These are phyloP conservation scores for Lagria hirta DNA, from an alignment of 2,888 invertebrate genomes.

Conservation along the genomic window DNA sequence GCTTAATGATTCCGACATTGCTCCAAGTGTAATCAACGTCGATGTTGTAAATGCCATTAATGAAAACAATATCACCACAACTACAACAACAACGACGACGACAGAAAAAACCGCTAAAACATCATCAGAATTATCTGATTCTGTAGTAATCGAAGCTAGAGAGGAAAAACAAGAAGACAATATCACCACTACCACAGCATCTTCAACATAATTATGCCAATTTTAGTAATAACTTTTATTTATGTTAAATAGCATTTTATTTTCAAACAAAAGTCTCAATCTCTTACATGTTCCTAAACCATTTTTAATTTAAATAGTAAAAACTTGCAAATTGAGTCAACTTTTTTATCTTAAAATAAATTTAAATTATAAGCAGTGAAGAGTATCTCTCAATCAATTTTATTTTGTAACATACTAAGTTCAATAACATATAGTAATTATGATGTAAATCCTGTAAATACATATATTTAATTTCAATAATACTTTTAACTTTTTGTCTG, in stretches of 20 bases:
- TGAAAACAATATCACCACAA: constrained; percentile 11
- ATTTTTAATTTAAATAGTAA: too few species aligned
- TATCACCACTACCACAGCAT: not conserved
- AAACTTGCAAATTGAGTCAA: too few species aligned
- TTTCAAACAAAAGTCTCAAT: too few species aligned
- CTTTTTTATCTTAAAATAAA: too few species aligned
- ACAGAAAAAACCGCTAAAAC: constrained; percentile 5
- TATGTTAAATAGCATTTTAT: not conserved
- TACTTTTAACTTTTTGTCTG: too few species aligned
- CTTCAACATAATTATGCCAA: not conserved
- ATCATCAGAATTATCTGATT: constrained; percentile 1
- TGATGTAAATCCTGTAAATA: too few species aligned
- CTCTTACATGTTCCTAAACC: too few species aligned
- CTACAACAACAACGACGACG: constrained; percentile 1
- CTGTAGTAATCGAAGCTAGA: constrained; percentile 4
- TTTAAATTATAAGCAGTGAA: too few species aligned
- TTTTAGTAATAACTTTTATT: not conserved
- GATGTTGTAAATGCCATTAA: constrained; percentile 19
- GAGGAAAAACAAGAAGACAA: not conserved
- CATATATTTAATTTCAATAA: too few species aligned
- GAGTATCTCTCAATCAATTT: too few species aligned
- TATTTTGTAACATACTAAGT: too few species aligned
- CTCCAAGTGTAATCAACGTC: constrained; percentile 28
- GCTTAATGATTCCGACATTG: constrained; percentile 15
- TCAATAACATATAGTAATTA: too few species aligned